These are phyloP conservation scores for Crotalus horridus DNA, from an alignment of 2,113 vertebrate species.

Conservation along the genomic window DNA sequence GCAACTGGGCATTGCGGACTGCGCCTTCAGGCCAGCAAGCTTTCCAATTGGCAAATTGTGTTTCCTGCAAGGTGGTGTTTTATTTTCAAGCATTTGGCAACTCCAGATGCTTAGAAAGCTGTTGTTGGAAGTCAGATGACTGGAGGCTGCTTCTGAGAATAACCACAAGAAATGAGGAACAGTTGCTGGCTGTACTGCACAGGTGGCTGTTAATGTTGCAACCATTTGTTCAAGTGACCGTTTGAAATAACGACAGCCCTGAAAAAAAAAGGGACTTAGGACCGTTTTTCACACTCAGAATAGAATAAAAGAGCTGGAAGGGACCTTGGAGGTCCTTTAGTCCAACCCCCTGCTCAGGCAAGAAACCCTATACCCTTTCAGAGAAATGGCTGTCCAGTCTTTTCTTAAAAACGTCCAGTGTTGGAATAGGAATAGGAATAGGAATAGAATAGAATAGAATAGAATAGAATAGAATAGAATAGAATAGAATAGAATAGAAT, in stretches of 20 bases:
- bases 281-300: not conserved
- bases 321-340: too few species aligned
- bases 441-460: too few species aligned
- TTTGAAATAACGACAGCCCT: not conserved
- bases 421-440: too few species aligned
- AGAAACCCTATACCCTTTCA: too few species aligned
- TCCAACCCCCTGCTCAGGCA: too few species aligned
- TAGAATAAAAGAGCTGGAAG: too few species aligned
- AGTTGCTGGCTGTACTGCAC: too few species aligned
- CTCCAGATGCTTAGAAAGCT: not conserved
- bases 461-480: too few species aligned
- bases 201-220: not conserved
- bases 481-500: too few species aligned
- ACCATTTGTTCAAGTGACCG: not conserved
- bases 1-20: not conserved
- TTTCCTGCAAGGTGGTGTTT: not conserved
- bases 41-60: not conserved
- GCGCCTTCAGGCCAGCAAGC: not conserved
- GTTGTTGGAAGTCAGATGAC: not conserved
- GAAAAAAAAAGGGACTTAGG: fast-evolving
- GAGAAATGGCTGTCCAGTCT: too few species aligned
- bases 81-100: not conserved
- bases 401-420: too few species aligned
- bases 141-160: not conserved
- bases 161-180: not conserved